Evolutionary conservation across 2,113 vertebrate genomes (phyloP).

Genomic region (Odobenus rosmarus): DNA sequence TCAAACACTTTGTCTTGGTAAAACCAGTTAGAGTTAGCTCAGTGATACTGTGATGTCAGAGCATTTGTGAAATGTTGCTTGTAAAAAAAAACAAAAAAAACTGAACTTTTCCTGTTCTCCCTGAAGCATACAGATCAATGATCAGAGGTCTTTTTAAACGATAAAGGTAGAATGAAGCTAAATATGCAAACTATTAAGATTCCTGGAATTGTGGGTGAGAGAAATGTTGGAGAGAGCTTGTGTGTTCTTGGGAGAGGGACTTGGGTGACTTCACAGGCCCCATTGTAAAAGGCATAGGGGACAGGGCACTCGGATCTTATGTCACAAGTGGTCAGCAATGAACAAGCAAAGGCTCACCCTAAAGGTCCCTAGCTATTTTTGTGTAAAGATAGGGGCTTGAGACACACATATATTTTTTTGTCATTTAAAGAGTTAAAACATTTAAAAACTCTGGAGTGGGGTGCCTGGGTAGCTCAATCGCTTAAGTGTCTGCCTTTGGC

Average conservation of each 20-base stretch:
- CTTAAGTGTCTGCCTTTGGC: too few species aligned
- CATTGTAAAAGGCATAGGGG: not conserved
- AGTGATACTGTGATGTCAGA: conserved; percentile 2
- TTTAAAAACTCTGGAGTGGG: not conserved
- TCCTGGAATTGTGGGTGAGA: not conserved
- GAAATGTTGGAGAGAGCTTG: not conserved
- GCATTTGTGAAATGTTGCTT: not conserved
- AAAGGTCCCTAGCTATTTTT: not conserved
- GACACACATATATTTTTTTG: not conserved
- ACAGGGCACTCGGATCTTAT: not conserved
- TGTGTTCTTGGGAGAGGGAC: not conserved
- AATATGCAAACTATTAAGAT: not conserved
- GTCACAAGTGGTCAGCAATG: not conserved
- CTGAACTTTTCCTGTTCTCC: not conserved
- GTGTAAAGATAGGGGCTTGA: not conserved
- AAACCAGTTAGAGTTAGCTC: conserved; percentile 22
- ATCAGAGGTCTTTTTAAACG: not conserved
- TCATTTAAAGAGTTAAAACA: not conserved
- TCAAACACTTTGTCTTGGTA: not conserved
- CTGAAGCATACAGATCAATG: not conserved
- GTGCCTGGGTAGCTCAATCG: too few species aligned
- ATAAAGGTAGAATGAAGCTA: not conserved
- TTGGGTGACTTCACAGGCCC: not conserved
- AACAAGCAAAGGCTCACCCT: not conserved
- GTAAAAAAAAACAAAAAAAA: not conserved